A percentile compares a stretch with the other conserved stretches of the same genome.
phyloP scores from a whole-genome alignment of 1,140 invertebrate species.

The Trachelipus rathkii region DNA sequence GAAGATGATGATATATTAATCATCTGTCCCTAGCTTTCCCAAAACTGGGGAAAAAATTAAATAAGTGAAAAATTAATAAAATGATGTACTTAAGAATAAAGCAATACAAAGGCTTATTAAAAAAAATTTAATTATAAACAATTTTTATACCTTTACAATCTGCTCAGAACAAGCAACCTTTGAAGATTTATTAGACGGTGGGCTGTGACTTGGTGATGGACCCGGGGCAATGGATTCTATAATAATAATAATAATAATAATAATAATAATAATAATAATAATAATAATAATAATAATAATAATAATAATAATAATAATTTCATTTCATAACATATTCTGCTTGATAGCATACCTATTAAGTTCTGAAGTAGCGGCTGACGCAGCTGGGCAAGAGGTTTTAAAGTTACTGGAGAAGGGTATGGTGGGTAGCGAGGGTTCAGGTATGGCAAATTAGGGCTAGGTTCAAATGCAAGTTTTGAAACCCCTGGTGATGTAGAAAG shows the following conservation, averaged over 20 bases:
- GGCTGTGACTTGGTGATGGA: constrained; percentile 43
- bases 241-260: constrained; percentile 1
- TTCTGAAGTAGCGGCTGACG: constrained; percentile 61
- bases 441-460: constrained; percentile 62
- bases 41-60: no score
- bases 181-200: constrained; percentile 32
- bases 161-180: constrained; percentile 31
- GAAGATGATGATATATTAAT: no score
- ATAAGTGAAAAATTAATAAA: no score
- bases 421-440: constrained; percentile 83
- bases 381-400: constrained; percentile 77
- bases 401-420: constrained; percentile 74
- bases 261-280: no score
- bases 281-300: no score
- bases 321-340: no score
- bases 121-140: no score
- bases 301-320: no score
- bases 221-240: constrained; percentile 44
- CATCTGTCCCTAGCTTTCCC: no score
- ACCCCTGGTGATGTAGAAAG: constrained; percentile 56
- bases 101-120: no score
- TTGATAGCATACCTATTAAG: constrained; percentile 31
- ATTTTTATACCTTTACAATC: constrained; percentile 30
- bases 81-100: no score
- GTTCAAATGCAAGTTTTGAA: constrained; percentile 35